Percentiles rank a stretch among this genome's conserved stretches.
Conservation (phyloP, 2,113 vertebrate genomes). For the Mus musculus region GRCm39 chr13:49621501-49622000, state of each 20-base stretch:
- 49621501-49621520: background rate
- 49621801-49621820: background rate
- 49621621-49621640: background rate
- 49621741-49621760: background rate
- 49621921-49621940: background rate
- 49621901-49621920: background rate
- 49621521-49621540: background rate
- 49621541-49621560: background rate
- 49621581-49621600: background rate
- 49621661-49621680: background rate
- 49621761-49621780: background rate
- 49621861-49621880: background rate
- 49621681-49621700: conserved; percentile 14
- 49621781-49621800: background rate
- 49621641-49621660: background rate
- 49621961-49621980: background rate
- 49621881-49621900: background rate
- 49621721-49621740: background rate
- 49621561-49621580: background rate
- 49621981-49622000: background rate
- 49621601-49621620: background rate
- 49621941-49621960: background rate
- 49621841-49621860: background rate
- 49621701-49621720: background rate
- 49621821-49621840: background rate